Evolutionary conservation across 2,113 vertebrate genomes (phyloP), one percentile per base, ranked within the genome.

Genomic region (Montifringilla adamsi): DNA sequence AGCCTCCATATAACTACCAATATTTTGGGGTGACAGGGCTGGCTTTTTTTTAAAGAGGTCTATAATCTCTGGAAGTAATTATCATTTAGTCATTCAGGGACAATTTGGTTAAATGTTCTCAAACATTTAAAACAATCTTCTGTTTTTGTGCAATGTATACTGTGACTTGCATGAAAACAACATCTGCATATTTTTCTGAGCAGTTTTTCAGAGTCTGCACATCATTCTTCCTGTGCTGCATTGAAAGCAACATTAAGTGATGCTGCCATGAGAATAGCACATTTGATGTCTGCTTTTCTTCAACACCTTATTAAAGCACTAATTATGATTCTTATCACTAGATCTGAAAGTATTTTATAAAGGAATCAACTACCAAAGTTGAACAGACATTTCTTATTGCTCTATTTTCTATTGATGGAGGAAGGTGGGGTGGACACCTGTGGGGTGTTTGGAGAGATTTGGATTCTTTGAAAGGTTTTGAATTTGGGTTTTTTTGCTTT

Each of bases 41-140:
- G 47, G 33, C 28, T 50, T 56, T 20, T 58, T 74, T 46, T 37
- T 15, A 50, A 84, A 77, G 35, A 85, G 11, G 39, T 72, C 75
- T 84, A 1, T 46, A 68, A 84, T 75, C 30, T 84, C n/a, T 89
- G 44, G 39, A 90, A 86, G 28, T 78, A 81, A 81, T 90, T 89
- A 84, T 73, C 12, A 70, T 75, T 55, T 75, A 70, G 22, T 46
- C 31, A 75, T 93, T 72, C 52, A 72, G 56, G 73, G 80, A 78
- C 12, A 90, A 78, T 64, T 94, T 81, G 8, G 47, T 83, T 84
- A 83, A 84, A 80, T 68, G 23, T 80, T 85, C 58, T 80, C 26
- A 66, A 84, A 81, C 41, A 70, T 59, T 74, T 84, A 59, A 93
- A 95, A 77, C 1, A 0, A 9, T 85, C 17, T 49, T 62, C 19